These are phyloP conservation scores for Carassius gibelio DNA, from an alignment of 2,113 vertebrate genomes.

Conservation along the genomic window DNA sequence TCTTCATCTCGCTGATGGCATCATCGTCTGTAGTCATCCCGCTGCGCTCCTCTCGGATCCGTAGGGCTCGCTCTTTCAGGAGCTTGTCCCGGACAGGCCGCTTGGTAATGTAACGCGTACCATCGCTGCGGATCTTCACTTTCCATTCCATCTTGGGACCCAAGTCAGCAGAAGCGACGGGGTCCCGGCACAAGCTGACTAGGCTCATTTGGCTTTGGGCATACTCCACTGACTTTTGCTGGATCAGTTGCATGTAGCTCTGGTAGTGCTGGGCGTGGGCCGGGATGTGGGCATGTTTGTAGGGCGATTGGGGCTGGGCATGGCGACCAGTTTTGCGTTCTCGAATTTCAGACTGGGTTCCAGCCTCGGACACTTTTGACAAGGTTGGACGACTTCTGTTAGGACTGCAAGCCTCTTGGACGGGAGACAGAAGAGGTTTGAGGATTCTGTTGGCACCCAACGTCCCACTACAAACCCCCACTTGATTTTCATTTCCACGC, in stretches of 20 bases:
- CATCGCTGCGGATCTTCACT: conserved; percentile 94
- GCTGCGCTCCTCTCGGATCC: conserved; percentile 93
- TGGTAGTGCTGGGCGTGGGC: conserved; percentile 97
- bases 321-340: conserved; percentile 69
- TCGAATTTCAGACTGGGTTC: conserved; percentile 73
- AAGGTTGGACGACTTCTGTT: conserved; percentile 65
- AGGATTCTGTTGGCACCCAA: conserved; percentile 48
- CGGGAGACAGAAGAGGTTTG: conserved; percentile 76
- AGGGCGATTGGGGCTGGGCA: conserved; percentile 81
- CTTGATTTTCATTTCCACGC: conserved; percentile 72
- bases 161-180: conserved; percentile 63
- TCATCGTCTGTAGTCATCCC: conserved; percentile 98
- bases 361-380: conserved; percentile 75
- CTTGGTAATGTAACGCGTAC: conserved; percentile 96
- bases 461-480: conserved; percentile 64
- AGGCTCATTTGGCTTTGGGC: conserved; percentile 97
- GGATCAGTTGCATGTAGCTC: conserved; percentile 99
- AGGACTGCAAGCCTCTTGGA: conserved; percentile 72
- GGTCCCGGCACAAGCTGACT: conserved; percentile 90
- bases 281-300: conserved; percentile 94
- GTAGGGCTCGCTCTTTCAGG: conserved; percentile 89
- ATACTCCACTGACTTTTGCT: conserved; percentile 96
- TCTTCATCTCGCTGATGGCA: conserved; percentile 94
- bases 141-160: conserved; percentile 96
- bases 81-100: conserved; percentile 68